Evolutionary conservation across 2,888 invertebrate genomes (phyloP), one percentile per base, ranked within the genome.

Genomic region (Agriopis aurantiaria): DNA sequence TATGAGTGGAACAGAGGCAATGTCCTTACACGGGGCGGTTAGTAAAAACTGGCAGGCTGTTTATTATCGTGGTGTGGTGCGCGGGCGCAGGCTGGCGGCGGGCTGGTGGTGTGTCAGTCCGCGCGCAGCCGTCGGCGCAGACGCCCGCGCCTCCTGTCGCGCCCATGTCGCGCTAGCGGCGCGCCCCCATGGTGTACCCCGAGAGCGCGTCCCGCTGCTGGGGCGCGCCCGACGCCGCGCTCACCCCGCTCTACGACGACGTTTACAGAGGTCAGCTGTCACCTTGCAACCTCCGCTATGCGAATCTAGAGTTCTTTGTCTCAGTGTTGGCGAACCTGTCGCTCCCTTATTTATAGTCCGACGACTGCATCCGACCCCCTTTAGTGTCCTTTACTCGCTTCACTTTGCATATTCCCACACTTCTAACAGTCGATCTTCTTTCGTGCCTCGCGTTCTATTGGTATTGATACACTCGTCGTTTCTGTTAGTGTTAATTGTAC

Each of bases 181-280:
- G 86, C 89, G 89, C 86, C 87, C 86, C 89, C 90, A 95, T 95
- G 95, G 96, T 96, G 87, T 96, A 95, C 90, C 96, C 96, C 81
- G 96, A 96, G 91, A 46, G 46, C 58, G 93, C 95, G 82, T 86
- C 92, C 89, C 93, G 94, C 86, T 94, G 94, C 87, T 94, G 95
- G 94, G 94, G 92, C 95, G 95, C 92, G 93, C 95, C 95, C 92
- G 95, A 95, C 88, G 91, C 95, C 83, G 95, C 95, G 80, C 95
- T 95, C 93, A 94, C 95, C 83, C 95, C 95, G 88, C 95, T 95
- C 89, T 96, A 96, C 94, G 95, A 96, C 87, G 95, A 96, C 92
- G 95, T 95, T 85, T 96, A 95, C 90, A 90, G 96, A 93, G 96
- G 96, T 96, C 93, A 95, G 95, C 91, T 88, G 88, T 87, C 84